These are phyloP conservation scores for Otolemur crassicaudatus DNA, from an alignment of 2,797 vertebrate genomes.

Conservation along the genomic window DNA sequence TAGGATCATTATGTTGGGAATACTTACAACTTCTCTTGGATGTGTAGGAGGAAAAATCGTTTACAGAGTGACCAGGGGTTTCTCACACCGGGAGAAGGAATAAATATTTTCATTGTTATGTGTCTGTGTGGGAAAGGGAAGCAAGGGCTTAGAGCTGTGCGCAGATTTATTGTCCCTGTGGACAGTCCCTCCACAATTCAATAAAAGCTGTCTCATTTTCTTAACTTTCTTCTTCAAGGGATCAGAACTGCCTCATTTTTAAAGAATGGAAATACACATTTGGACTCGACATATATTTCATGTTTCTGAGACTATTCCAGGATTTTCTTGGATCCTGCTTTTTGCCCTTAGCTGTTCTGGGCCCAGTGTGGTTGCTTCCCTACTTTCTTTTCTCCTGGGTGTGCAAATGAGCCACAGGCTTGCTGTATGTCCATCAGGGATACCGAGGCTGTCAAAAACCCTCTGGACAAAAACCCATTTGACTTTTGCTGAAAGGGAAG, in stretches of 20 bases:
- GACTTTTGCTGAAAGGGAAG: constrained; percentile 40
- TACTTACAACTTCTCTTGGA: background rate
- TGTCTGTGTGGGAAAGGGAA: background rate
- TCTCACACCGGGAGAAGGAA: background rate
- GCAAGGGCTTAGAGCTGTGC: background rate
- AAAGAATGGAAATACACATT: constrained; percentile 21
- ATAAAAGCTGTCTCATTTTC: constrained; percentile 36
- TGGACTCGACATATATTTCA: constrained; percentile 25
- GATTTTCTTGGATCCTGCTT: background rate
- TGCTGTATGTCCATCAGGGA: background rate
- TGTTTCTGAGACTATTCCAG: constrained; percentile 32
- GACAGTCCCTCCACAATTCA: background rate
- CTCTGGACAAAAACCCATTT: constrained; percentile 60
- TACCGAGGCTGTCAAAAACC: constrained; percentile 48
- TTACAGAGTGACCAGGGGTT: background rate
- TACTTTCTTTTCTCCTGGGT: constrained; percentile 41
- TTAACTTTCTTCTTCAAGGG: constrained; percentile 58
- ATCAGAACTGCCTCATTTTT: constrained; percentile 32
- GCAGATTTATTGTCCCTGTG: constrained; percentile 37
- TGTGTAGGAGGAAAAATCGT: background rate
- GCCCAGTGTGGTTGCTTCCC: background rate
- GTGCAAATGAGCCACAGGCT: constrained; percentile 46
- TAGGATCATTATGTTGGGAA: background rate
- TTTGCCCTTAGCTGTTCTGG: constrained; percentile 55
- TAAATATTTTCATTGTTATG: background rate